A percentile compares a stretch with the other conserved stretches of the same genome.
phyloP scores from a whole-genome alignment of 2,797 vertebrate species.

The Bovichtus diacanthus region DNA sequence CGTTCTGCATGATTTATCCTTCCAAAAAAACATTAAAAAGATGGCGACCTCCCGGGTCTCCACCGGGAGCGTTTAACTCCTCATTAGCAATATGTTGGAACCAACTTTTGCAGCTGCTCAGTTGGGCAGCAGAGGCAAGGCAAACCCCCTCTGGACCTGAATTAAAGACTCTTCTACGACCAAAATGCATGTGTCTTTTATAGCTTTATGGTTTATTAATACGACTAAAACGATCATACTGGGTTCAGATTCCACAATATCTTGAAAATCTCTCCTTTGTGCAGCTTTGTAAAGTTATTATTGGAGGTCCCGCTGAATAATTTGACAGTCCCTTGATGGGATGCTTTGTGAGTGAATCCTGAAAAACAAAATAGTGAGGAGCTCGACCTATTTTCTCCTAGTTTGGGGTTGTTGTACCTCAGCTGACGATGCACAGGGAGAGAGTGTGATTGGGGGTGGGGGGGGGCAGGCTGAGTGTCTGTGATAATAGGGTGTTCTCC shows the following conservation, averaged over 20 bases:
- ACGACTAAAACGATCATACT: constrained; percentile 21
- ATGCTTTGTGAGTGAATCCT: neutral
- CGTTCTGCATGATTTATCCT: constrained; percentile 43
- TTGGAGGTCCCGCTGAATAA: neutral
- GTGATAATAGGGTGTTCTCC: constrained; percentile 47
- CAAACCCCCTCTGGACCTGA: constrained; percentile 24
- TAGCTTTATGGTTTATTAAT: constrained; percentile 35
- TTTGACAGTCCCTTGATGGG: constrained; percentile 10
- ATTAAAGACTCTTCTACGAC: constrained; percentile 10
- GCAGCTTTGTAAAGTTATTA: neutral
- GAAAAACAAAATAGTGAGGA: neutral
- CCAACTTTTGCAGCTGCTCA: constrained; percentile 56
- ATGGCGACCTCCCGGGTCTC: constrained; percentile 37
- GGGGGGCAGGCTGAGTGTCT: constrained; percentile 11
- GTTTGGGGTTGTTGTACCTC: constrained; percentile 27
- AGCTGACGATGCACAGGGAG: constrained; percentile 18
- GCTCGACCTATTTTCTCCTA: constrained; percentile 33
- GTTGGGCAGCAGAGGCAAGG: constrained; percentile 15
- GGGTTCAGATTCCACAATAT: constrained; percentile 15
- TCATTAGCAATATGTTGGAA: constrained; percentile 54
- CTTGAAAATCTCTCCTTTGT: neutral
- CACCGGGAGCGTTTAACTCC: constrained; percentile 48
- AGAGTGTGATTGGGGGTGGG: neutral
- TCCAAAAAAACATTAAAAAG: constrained; percentile 57
- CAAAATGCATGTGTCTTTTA: constrained; percentile 7